phyloP scores from a whole-genome alignment of 2,888 invertebrate genomes.

The Nymphalis c-album region DNA sequence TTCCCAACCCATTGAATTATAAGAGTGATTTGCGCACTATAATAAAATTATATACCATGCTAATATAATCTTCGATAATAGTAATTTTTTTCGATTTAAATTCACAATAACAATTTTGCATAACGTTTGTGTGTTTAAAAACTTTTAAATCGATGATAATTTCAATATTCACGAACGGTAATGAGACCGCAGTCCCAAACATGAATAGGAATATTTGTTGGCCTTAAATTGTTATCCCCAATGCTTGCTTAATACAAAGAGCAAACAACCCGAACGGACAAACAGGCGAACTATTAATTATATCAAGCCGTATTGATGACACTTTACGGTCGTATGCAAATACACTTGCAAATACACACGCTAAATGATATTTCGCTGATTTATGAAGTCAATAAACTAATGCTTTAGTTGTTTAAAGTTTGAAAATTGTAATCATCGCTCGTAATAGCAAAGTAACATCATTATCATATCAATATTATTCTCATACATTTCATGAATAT shows the following conservation, averaged over 20 bases:
- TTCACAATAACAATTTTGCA: too few species aligned
- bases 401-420: background rate
- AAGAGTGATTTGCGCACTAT: too few species aligned
- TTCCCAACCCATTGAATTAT: too few species aligned
- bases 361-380: constrained; percentile 26
- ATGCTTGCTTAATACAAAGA: constrained; percentile 19
- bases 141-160: too few species aligned
- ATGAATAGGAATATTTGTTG: background rate
- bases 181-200: background rate
- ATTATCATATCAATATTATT: too few species aligned
- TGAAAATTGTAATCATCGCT: background rate
- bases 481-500: too few species aligned
- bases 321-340: constrained; percentile 31
- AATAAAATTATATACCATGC: too few species aligned
- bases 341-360: constrained; percentile 30
- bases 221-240: constrained; percentile 6
- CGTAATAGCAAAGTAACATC: background rate
- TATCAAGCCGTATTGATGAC: constrained; percentile 40
- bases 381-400: constrained; percentile 15
- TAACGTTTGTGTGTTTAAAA: too few species aligned
- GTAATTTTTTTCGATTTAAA: too few species aligned
- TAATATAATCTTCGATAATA: too few species aligned
- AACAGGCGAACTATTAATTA: constrained; percentile 36
- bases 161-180: background rate
- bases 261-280: constrained; percentile 30